Evolutionary conservation across 1,140 invertebrate species (phyloP).

Genomic region (Prorops nasuta): DNA sequence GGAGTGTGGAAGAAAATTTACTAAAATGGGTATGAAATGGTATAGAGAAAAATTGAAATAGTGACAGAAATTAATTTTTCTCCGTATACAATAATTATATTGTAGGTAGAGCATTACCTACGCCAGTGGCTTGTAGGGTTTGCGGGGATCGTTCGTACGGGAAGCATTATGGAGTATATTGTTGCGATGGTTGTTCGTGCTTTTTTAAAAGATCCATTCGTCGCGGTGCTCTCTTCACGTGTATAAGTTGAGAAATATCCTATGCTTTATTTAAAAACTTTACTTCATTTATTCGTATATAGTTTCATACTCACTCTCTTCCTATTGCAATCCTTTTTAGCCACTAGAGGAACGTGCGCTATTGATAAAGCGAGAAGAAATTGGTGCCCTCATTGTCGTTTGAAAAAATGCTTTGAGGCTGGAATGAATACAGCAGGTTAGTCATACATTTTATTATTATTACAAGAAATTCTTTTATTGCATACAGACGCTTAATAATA

Average conservation of each 20-base stretch:
- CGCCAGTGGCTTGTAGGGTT: conserved; percentile 70
- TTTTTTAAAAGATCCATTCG: conserved; percentile 84
- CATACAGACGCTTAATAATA: too few species aligned
- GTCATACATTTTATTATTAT: conserved; percentile 11
- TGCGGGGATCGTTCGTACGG: conserved; percentile 86
- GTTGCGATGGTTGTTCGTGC: conserved; percentile 87
- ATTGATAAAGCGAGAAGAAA: conserved; percentile 82
- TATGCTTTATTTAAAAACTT: conserved; percentile 5
- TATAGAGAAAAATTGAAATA: too few species aligned
- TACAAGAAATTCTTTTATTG: conserved; percentile 4
- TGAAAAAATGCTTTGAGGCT: conserved; percentile 75
- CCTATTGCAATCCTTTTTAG: conserved; percentile 38
- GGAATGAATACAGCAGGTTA: conserved; percentile 78
- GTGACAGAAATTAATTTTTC: too few species aligned
- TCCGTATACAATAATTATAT: conserved; percentile 4
- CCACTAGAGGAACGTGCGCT: conserved; percentile 72
- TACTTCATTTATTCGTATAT: background rate
- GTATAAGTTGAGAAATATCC: conserved; percentile 58
- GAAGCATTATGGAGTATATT: conserved; percentile 83
- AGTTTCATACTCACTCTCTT: conserved; percentile 1
- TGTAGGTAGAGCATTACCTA: conserved; percentile 66
- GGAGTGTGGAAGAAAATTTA: too few species aligned
- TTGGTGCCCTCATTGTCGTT: conserved; percentile 83
- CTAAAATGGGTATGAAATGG: too few species aligned
- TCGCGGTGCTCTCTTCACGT: conserved; percentile 68